Evolutionary conservation across 2,113 vertebrate genomes (phyloP).

Genomic region (Vicugna pacos): DNA sequence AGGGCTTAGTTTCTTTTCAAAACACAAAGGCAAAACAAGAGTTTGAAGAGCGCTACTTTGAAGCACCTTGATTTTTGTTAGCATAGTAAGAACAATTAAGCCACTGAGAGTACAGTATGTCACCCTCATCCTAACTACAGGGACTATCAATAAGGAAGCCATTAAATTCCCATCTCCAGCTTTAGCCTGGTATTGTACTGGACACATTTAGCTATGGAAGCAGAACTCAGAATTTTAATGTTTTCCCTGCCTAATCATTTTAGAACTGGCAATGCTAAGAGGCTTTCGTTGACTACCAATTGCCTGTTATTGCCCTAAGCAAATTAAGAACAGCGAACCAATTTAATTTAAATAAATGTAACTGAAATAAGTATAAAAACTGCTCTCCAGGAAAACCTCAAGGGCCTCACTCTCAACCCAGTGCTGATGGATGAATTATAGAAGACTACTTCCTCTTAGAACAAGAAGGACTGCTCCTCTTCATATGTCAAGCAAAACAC

Average conservation of each 20-base stretch:
- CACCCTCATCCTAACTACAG: background rate
- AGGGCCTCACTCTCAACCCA: background rate
- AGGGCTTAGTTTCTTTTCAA: background rate
- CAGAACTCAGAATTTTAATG: background rate
- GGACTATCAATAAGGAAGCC: constrained; percentile 52
- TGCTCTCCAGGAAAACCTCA: background rate
- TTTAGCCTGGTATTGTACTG: background rate
- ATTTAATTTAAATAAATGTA: constrained; percentile 6
- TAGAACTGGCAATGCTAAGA: constrained; percentile 5
- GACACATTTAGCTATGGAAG: background rate
- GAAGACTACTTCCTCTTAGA: background rate
- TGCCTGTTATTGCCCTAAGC: background rate
- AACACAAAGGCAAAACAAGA: background rate
- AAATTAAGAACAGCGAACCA: background rate
- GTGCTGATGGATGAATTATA: background rate
- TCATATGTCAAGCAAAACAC: constrained; percentile 26
- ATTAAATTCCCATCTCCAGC: constrained; percentile 42
- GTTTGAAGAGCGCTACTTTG: background rate
- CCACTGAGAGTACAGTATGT: background rate
- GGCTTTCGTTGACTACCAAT: background rate
- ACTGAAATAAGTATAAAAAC: constrained; percentile 49
- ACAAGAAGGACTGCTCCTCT: background rate
- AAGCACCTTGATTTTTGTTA: constrained; percentile 47
- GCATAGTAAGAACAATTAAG: background rate
- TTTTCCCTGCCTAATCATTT: constrained; percentile 6